Conservation (phyloP, 2,113 vertebrate species). For the Asarcornis scutulata region DNA sequence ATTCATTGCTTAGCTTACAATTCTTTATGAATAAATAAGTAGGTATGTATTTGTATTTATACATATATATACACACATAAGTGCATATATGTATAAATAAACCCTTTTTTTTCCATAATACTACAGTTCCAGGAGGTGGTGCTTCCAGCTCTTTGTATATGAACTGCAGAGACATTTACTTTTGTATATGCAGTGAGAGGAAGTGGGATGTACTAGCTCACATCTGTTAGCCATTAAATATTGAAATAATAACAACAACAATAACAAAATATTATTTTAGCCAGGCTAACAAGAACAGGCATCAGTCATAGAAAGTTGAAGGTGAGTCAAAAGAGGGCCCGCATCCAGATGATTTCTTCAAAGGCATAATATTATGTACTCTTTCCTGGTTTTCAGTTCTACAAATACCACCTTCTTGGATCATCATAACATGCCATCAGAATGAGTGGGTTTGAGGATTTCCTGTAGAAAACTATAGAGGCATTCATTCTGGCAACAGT, state of each 20-base stretch:
- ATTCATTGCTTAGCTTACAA: neutral
- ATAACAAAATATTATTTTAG: constrained; percentile 13
- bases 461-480: constrained; percentile 72
- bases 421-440: constrained; percentile 57
- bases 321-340: constrained; percentile 37
- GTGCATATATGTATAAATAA: neutral
- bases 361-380: constrained; percentile 17
- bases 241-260: neutral
- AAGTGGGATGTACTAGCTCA: constrained; percentile 1
- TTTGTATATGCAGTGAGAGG: constrained; percentile 2
- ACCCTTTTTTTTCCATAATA: neutral
- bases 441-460: constrained; percentile 73
- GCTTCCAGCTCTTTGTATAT: neutral
- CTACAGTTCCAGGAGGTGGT: neutral
- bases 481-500: constrained; percentile 63
- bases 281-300: neutral
- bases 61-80: too few relatives aligned
- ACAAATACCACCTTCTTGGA: constrained; percentile 10
- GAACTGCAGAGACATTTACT: neutral
- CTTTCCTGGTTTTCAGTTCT: constrained; percentile 33
- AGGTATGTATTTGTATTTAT: neutral
- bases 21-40: neutral
- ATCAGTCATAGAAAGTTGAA: constrained; percentile 47
- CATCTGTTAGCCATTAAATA: constrained; percentile 45
- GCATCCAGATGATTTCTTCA: constrained; percentile 43